Conservation (phyloP, 2,888 invertebrate species). For the Troides oblongomaculatus region DNA sequence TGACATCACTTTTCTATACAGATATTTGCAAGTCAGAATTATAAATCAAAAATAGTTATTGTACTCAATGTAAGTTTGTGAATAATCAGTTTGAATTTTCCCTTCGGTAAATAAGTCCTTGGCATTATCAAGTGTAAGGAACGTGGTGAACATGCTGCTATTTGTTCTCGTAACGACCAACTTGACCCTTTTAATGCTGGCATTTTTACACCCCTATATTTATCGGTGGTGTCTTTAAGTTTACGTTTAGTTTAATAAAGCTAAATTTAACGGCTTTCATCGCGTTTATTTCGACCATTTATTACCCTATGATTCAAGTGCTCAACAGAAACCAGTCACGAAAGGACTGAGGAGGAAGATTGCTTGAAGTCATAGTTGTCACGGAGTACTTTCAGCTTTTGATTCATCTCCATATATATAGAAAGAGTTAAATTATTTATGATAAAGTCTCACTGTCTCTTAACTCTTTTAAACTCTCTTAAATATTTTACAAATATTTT, state of each 20-base stretch:
- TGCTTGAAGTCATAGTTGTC: too few relatives aligned
- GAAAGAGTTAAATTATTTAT: too few relatives aligned
- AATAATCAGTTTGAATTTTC: slow-evolving; percentile 7
- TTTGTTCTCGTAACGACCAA: slow-evolving; percentile 25
- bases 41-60: neutral
- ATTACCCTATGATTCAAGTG: neutral
- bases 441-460: too few relatives aligned
- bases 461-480: too few relatives aligned
- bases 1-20: too few relatives aligned
- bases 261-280: neutral
- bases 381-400: too few relatives aligned
- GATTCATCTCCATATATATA: too few relatives aligned
- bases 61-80: neutral
- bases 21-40: neutral
- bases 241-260: neutral
- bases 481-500: too few relatives aligned
- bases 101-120: slow-evolving; percentile 16
- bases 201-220: slow-evolving; percentile 24
- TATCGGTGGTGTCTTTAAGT: slow-evolving; percentile 16
- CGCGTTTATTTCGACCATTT: neutral
- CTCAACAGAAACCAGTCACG: too few relatives aligned
- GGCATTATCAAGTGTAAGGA: slow-evolving; percentile 7
- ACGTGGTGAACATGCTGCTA: slow-evolving; percentile 26
- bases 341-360: too few relatives aligned
- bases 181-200: slow-evolving; percentile 16